A percentile compares a stretch with the other conserved stretches of the same genome.
phyloP scores from a whole-genome alignment of 2,888 invertebrate species.

The Pristionchus entomophagus region DNA sequence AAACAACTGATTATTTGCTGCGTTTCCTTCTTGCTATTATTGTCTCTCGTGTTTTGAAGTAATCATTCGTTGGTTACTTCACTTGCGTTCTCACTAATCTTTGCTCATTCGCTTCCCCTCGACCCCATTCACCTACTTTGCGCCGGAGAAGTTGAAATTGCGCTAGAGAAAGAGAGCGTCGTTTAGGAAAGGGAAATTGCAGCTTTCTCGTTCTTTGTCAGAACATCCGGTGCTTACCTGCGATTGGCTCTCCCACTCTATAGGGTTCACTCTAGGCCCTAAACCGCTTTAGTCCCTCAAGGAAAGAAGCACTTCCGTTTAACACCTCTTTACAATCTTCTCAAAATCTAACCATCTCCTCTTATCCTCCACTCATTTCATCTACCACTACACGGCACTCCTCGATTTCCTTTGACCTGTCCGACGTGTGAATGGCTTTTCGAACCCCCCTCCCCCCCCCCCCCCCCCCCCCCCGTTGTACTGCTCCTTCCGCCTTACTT shows the following conservation, averaged over 20 bases:
- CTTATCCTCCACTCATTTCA: not conserved
- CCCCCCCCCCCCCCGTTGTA: not conserved
- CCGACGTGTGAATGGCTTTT: not conserved
- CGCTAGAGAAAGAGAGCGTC: not conserved
- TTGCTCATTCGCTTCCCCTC: not conserved
- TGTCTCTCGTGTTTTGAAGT: too few species aligned
- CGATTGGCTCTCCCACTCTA: not conserved
- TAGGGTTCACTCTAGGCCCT: not conserved
- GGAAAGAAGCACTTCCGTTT: not conserved
- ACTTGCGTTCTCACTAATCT: not conserved
- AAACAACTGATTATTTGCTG: too few species aligned
- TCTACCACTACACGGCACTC: not conserved
- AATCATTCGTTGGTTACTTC: too few species aligned
- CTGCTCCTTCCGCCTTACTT: not conserved
- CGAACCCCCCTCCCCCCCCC: not conserved
- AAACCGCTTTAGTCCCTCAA: not conserved
- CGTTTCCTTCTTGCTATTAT: too few species aligned
- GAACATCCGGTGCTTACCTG: constrained; percentile 35
- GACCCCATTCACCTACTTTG: constrained; percentile 19
- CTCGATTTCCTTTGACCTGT: not conserved
- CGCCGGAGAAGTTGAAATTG: not conserved
- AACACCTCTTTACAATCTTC: not conserved
- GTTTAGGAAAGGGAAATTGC: constrained; percentile 36
- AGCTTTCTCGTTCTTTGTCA: constrained; percentile 9
- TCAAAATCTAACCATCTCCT: not conserved